Evolutionary conservation across 2,888 invertebrate genomes (phyloP), one percentile per base, ranked within the genome.

Genomic region (Ormyrus pomaceus): DNA sequence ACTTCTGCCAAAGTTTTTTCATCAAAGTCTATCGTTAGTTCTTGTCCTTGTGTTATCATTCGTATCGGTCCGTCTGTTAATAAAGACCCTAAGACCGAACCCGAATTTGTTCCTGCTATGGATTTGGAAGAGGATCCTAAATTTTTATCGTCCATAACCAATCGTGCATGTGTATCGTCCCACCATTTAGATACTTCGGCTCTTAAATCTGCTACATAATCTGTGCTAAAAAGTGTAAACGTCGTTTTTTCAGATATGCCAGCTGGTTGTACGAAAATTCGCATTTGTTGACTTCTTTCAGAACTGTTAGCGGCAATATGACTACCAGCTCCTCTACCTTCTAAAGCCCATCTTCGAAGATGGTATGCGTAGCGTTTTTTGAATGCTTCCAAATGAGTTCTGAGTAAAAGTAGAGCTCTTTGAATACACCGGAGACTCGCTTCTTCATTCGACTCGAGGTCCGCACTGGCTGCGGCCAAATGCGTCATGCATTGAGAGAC

Each of bases 111-210:
- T 10, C 83, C 79, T 0, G 86, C 82, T 8, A 76, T 58, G 0
- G 76, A 45, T 2, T 65, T 79, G 5, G 85, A 83, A 0, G 84
- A 68, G 0, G 87, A 83, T 8, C 80, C 81, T 6, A 80, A 45
- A 8, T 68, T n/a, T 48, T 87, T 88, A 6, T 87, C 87, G 76
- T 85, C 86, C 73, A 88, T 88, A 9, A 81, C 71, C 1, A 81
- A 79, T 7, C 72, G 77, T 0, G 82, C 82, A 79, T 91, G 91
- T 3, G 92, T 89, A 48, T 90, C 90, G 82, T 97, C 97, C 96
- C 97, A 98, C 98, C 98, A 98, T 84, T 96, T 95, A n/a, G 97
- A 96, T 76, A 98, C 97, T 92, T 98, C 98, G 0, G 98, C 98
- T 82, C 98, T 92, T 73, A 98, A 91, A 90, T 98, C 98, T 5